Evolutionary conservation across 2,113 vertebrate genomes (phyloP).

Genomic region (Alectura lathami): DNA sequence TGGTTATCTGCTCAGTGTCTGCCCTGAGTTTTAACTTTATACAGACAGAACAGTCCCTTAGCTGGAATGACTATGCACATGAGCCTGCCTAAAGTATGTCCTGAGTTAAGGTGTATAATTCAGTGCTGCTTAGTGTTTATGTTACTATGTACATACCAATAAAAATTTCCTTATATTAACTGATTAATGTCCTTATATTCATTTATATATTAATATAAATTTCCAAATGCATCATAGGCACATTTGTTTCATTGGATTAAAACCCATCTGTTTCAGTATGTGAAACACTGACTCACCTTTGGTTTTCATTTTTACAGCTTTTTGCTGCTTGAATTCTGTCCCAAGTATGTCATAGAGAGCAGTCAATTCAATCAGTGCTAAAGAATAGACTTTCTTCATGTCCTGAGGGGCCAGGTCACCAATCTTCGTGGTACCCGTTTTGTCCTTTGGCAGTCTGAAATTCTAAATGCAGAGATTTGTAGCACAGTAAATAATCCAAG

Average conservation of each 20-base stretch:
- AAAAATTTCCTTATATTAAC: not conserved
- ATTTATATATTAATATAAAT: not conserved
- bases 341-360: slow-evolving; percentile 90
- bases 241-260: not conserved
- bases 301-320: slow-evolving; percentile 88
- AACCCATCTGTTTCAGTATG: not conserved
- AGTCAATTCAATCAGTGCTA: slow-evolving; percentile 92
- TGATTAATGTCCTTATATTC: too few species aligned
- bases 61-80: not conserved
- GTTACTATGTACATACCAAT: not conserved
- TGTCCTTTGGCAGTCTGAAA: slow-evolving; percentile 89
- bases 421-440: slow-evolving; percentile 92
- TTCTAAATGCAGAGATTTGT: slow-evolving; percentile 77
- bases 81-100: not conserved
- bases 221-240: too few species aligned
- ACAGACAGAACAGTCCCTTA: not conserved
- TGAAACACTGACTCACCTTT: slow-evolving; percentile 81
- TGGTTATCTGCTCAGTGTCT: not conserved
- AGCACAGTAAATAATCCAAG: not conserved
- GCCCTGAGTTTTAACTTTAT: not conserved
- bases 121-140: not conserved
- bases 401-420: slow-evolving; percentile 91
- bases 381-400: slow-evolving; percentile 91
- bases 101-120: not conserved
- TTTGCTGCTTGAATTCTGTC: slow-evolving; percentile 89